Percentiles rank a stretch among this genome's conserved stretches.
Evolutionary conservation across 2,113 vertebrate genomes (phyloP).

Genomic region (Dicerorhinus sumatrensis): DNA sequence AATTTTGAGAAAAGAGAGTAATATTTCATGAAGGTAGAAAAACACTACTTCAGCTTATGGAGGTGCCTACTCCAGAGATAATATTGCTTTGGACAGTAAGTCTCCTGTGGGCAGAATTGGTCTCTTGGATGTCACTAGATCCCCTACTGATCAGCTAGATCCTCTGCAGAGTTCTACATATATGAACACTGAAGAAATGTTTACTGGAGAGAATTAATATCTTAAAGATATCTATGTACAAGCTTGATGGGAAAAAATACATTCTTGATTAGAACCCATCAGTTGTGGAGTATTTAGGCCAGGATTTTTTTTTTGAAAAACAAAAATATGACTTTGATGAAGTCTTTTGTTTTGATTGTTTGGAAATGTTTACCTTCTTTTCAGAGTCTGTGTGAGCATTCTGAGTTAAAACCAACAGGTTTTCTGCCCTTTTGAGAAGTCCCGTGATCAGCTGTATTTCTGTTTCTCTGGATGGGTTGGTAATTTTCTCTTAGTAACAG

Average conservation of each 20-base stretch:
- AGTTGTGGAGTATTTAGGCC: neutral
- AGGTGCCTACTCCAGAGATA: neutral
- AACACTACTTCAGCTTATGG: neutral
- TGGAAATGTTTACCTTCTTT: neutral
- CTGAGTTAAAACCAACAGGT: neutral
- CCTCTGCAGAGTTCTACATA: neutral
- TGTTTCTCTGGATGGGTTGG: slow-evolving; percentile 44
- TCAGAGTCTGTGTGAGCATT: neutral
- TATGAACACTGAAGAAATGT: neutral
- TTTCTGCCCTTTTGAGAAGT: slow-evolving; percentile 48
- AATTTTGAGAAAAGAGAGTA: slow-evolving; percentile 33
- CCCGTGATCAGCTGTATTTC: neutral
- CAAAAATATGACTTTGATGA: neutral
- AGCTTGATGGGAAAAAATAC: neutral
- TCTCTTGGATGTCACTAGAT: neutral
- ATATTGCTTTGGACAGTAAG: neutral
- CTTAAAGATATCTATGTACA: neutral
- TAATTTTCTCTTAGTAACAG: slow-evolving; percentile 61
- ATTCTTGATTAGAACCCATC: neutral
- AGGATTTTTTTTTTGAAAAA: neutral
- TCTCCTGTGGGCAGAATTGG: neutral
- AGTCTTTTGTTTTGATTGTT: slow-evolving; percentile 2
- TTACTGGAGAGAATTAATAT: neutral
- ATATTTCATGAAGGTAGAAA: neutral
- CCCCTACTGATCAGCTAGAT: neutral